phyloP scores from a whole-genome alignment of 2,113 vertebrate genomes.

The Chamaetylas fuelleborni region DNA sequence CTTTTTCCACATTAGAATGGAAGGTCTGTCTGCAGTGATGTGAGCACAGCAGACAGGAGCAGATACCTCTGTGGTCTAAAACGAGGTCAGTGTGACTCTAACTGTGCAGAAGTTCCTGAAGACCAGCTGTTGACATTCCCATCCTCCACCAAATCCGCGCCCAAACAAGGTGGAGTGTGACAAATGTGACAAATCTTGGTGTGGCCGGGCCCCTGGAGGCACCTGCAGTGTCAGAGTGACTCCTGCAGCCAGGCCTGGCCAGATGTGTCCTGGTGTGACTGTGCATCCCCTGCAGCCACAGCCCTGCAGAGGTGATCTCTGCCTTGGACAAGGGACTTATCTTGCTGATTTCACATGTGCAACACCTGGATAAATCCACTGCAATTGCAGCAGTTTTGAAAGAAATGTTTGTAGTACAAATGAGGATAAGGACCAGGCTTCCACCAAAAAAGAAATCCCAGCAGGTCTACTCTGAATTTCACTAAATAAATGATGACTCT shows the following conservation, averaged over 20 bases:
- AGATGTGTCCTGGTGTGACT: neutral
- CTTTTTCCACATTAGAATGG: neutral
- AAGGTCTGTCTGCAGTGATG: neutral
- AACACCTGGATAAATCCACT: neutral
- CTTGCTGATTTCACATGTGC: neutral
- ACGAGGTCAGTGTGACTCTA: neutral
- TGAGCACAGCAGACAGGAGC: neutral
- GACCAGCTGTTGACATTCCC: neutral
- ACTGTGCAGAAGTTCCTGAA: neutral
- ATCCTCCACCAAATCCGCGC: neutral
- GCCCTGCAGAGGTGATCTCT: neutral
- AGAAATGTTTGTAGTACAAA: neutral
- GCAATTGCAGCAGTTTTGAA: neutral
- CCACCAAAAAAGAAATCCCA: neutral
- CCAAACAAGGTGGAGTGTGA: neutral
- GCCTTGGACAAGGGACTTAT: fast-evolving
- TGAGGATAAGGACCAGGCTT: neutral
- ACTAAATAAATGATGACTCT: neutral
- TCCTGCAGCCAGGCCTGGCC: neutral
- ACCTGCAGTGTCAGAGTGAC: neutral
- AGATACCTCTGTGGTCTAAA: neutral
- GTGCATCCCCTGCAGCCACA: neutral
- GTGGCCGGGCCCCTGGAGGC: neutral
- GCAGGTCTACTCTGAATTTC: neutral
- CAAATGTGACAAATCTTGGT: neutral